Evolutionary conservation across 1,140 invertebrate species (phyloP), one percentile per base, ranked within the genome.

Genomic region (Nymphalis io): DNA sequence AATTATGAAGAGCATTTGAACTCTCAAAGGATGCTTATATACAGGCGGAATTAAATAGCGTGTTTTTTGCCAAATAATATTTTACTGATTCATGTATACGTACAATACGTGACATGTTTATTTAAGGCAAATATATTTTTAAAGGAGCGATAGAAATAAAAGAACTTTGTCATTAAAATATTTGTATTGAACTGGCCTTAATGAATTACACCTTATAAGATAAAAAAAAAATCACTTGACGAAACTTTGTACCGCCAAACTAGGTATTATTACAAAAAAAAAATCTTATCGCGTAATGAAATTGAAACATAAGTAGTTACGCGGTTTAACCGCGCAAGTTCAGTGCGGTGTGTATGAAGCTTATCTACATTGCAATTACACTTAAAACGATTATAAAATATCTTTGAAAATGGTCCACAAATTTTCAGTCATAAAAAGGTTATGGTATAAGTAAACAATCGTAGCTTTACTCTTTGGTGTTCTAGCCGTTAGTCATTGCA

Each of bases 391-490:
- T 60, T 61, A 65, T 33, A 62, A 70, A 70, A 67, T 53, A 63
- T 60, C 46, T 72, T 60, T 60, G 64, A 76, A 74, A 74, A 72
- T 76, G 67, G 55, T 72, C 72, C 64, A 75, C 65, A 72, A 51
- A 21, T 65, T 60, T 53, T 74, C 72, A 78, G 74, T 81, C 74
- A 76, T 69, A 70, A 55, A 66, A 73, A 68, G 67, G 62, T 75
- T 72, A 75, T 67, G 70, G 74, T 79, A 76, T 78, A 82, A 68
- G 74, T 74, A 75, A 77, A 81, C 74, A 80, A 80, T 77, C 77
- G 75, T 78, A 75, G 74, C 73, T 76, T 71, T 80, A 81, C 72
- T 90, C 89, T 91, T 91, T 91, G 89, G 89, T 89, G 89, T 84
- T 89, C 89, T 91, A 91, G 89, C 89, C 87, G 89, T 85, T 87